Conservation (phyloP, 2,888 invertebrate species). For the Drosophila austrosaltans region DNA sequence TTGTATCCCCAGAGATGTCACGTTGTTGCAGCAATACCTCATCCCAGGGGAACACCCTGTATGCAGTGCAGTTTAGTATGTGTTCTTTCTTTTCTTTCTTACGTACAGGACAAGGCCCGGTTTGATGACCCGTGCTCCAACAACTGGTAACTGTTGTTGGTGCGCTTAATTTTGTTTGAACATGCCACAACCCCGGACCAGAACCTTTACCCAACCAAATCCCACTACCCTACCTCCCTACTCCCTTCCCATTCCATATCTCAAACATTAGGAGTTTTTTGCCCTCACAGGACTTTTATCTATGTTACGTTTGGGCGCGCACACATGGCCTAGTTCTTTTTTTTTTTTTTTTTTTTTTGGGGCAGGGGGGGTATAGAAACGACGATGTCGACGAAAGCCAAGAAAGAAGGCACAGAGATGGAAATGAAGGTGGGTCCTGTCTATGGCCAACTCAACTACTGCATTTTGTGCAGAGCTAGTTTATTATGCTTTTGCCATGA, state of each 20-base stretch:
- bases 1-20: neutral
- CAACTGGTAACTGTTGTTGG: slow-evolving; percentile 56
- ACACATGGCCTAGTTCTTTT: slow-evolving; percentile 54
- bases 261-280: slow-evolving; percentile 66
- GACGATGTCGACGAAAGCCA: slow-evolving; percentile 2
- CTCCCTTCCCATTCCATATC: neutral
- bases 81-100: neutral
- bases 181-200: slow-evolving; percentile 42
- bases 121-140: slow-evolving; percentile 70
- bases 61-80: slow-evolving; percentile 30
- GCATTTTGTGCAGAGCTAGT: slow-evolving; percentile 9
- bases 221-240: neutral
- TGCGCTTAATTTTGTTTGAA: slow-evolving; percentile 70
- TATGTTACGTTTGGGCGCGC: slow-evolving; percentile 43
- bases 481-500: slow-evolving; percentile 7
- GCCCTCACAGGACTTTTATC: slow-evolving; percentile 65
- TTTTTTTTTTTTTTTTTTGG: no score
- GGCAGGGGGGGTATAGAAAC: neutral
- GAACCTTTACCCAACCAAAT: neutral
- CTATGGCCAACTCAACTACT: slow-evolving; percentile 2
- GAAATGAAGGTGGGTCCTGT: slow-evolving; percentile 5
- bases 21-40: neutral
- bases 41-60: slow-evolving; percentile 2
- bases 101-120: slow-evolving; percentile 39
- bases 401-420: slow-evolving; percentile 53